Conservation (phyloP, 2,888 invertebrate genomes). For the Aspidapion aeneum region DNA sequence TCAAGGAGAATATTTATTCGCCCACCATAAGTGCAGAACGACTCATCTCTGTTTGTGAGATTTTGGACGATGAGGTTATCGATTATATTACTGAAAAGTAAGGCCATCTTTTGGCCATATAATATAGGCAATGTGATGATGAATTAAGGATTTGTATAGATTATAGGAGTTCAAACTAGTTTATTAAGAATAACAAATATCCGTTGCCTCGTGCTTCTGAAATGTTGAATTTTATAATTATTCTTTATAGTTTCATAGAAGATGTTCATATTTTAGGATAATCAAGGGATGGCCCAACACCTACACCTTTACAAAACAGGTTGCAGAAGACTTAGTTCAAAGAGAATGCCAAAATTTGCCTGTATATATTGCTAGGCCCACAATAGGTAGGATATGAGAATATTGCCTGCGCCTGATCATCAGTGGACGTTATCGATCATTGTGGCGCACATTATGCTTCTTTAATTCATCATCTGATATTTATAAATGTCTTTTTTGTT, state of each 20-base stretch:
- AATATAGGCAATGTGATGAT: too few species aligned
- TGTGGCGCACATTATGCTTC: too few species aligned
- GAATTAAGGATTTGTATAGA: too few species aligned
- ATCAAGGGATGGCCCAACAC: conserved; percentile 63
- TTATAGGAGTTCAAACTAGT: too few species aligned
- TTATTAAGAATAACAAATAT: too few species aligned
- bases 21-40: conserved; percentile 45
- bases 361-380: conserved; percentile 64
- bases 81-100: conserved; percentile 32
- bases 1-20: conserved; percentile 37
- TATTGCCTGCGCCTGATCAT: too few species aligned
- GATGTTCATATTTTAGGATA: conserved; percentile 49
- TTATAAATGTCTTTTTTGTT: too few species aligned
- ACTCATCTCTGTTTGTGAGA: conserved; percentile 37
- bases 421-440: too few species aligned
- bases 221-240: too few species aligned
- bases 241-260: too few species aligned
- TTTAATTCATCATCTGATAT: too few species aligned
- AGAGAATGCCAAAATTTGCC: conserved; percentile 57
- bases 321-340: conserved; percentile 62
- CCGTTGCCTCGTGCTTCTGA: too few species aligned
- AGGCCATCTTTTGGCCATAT: conserved; percentile 19
- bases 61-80: conserved; percentile 43
- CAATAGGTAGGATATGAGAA: conserved; percentile 53
- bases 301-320: conserved; percentile 69